Evolutionary conservation across 1,140 invertebrate species (phyloP), one percentile per base, ranked within the genome.

Genomic region (Drosophila neocordata): DNA sequence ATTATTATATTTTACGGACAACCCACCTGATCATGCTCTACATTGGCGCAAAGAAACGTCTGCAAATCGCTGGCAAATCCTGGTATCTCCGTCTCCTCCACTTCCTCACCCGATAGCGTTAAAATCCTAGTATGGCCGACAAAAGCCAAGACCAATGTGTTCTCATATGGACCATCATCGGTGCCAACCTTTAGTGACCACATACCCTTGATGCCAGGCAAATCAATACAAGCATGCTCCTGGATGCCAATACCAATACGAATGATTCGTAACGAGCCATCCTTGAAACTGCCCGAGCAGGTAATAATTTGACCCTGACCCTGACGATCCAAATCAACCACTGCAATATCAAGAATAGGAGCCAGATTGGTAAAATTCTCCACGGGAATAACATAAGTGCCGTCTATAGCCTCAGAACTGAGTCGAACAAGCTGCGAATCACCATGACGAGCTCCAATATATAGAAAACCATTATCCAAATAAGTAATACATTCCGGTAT

Each of bases 401-500:
- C 96, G 85, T 94, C 97, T 92, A 99, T 97, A 0, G 96, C 93
- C 73, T 96, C 95, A 4, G 96, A 95, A 78, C 96, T 97, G 37
- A 99, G 93, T 87, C 98, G 97, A 0, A 99, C 95, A 2, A 99
- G 92, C 72, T 99, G 98, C 0, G 98, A 99, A 92, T 99, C 99
- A 0, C 99, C 99, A 20, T 99, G 93, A 18, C 98, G 94, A 0
- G 98, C 99, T 0, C 99, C 99, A 79, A 99, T 95, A 92, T 98
- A 99, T 55, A 99, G 95, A 22, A 99, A 98, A 44, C 98, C 98
- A 93, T 99, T 99, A 91, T 99, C 99, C 53, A 99, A 93, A 90
- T 99, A 99, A n/a, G 98, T 99, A 89, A 99, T 96, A 89, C 97
- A 98, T 92, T 99, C 98, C 2, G 99, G 98, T 73, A 99, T 99